Base-by-base conservation (phyloP, 2,797 vertebrate species). In the Danio kyathit region DNA sequence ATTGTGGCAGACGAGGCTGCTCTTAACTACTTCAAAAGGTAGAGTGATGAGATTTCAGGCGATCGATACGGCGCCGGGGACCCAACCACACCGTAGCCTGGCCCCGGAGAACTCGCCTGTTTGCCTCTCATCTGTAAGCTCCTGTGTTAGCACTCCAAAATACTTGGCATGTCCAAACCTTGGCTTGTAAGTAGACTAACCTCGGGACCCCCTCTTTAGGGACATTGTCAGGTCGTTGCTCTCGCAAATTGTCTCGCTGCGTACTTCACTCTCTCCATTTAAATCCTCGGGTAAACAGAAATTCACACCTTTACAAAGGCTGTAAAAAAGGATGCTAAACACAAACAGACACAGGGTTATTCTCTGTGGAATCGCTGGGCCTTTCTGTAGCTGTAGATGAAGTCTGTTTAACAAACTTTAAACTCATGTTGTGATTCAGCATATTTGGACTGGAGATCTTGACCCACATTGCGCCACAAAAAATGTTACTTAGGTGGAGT, bases 21-120 rank as follows among this genome's bases (percentile, higher is more conserved):
- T 87, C 81, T 86, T 80, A 86, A 84, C 79, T 83, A 84, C 76
- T 86, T 84, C 81, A 83, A 82, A 80, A 84, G 83, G 74, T 74
- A 79, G 81, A 67, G 78, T 85, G 83, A 86, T 86, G 83, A 86
- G 85, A 83, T 86, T 86, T 83, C 76, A 79, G 60, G 12, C 60
- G 85, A 86, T 85, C 73, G 80, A 85, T 85, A 76, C 70, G 5
- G 19, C 21, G 41, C 74, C 14, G 60, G 70, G 76, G 78, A 74
- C 71, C 79, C 51, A 44, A 80, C 57, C 71, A 77, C 51, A 76
- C 38, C 41, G 7, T 2, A 38, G 56, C 48, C 75, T 67, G 19
- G 46, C 71, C 76, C 71, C 41, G 49, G 66, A 79, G 12, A 38
- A 41, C 71, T 57, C 5, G 38, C 59, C 13, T 79, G 64, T 74